phyloP scores from a whole-genome alignment of 2,797 vertebrate genomes.

The Pangasius sanitwongsei region DNA sequence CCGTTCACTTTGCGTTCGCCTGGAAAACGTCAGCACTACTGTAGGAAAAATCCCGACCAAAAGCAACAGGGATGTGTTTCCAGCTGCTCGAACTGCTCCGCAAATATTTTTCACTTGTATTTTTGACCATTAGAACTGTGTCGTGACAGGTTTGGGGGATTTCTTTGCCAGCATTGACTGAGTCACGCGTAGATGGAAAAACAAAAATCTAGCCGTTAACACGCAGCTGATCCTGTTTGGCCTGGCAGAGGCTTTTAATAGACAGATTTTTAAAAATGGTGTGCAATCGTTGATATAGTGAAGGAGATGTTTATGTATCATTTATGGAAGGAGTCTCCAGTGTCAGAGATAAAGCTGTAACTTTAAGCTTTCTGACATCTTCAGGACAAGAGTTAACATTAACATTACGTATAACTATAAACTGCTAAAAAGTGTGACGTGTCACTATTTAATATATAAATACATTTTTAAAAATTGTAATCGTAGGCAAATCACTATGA shows the following conservation, averaged over 20 bases:
- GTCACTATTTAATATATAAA: too few relatives aligned
- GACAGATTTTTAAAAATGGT: not conserved
- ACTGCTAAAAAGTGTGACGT: not conserved
- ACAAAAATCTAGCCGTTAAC: not conserved
- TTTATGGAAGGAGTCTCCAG: not conserved
- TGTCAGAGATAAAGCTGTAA: not conserved
- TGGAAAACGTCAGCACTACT: not conserved
- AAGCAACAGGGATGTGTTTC: conserved; percentile 7
- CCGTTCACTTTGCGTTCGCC: not conserved
- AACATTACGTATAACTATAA: not conserved
- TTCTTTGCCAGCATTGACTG: not conserved
- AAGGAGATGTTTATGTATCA: too few relatives aligned
- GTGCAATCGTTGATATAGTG: not conserved
- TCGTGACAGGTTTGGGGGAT: conserved; percentile 16
- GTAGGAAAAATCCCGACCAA: not conserved
- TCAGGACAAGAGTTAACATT: not conserved
- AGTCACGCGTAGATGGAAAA: not conserved
- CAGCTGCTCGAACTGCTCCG: not conserved
- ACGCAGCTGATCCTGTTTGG: not conserved
- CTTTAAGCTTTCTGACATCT: not conserved
- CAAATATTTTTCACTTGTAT: not conserved
- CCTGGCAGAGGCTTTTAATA: not conserved
- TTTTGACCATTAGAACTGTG: not conserved
- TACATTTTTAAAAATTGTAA: too few relatives aligned
- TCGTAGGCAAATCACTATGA: not conserved